Evolutionary conservation across 2,888 invertebrate genomes (phyloP).

Genomic region (Lampropteryx suffumata): DNA sequence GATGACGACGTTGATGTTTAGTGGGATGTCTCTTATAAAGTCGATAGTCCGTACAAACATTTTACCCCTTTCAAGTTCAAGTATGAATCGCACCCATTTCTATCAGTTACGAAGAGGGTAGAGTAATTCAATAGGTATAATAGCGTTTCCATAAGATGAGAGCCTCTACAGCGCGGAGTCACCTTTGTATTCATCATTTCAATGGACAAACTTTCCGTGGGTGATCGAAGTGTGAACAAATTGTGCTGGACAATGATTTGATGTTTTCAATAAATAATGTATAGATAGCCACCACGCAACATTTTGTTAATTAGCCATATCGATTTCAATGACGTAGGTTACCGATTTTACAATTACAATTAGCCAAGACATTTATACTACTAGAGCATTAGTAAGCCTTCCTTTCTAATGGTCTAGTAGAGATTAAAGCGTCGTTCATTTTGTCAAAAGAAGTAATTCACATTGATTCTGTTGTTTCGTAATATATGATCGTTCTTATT

Average conservation of each 20-base stretch:
- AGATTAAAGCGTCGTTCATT: too few species aligned
- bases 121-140: conserved; percentile 47
- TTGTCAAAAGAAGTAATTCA: too few species aligned
- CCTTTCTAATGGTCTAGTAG: too few species aligned
- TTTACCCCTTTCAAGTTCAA: conserved; percentile 38
- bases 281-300: conserved; percentile 26
- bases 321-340: conserved; percentile 33
- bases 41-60: conserved; percentile 32
- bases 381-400: too few species aligned
- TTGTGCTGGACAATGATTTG: neutral
- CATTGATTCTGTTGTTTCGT: too few species aligned
- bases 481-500: too few species aligned
- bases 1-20: neutral
- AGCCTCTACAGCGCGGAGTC: conserved; percentile 28
- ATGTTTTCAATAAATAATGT: too few species aligned
- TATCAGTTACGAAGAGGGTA: conserved; percentile 36
- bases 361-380: conserved; percentile 9
- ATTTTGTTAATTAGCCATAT: conserved; percentile 64
- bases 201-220: conserved; percentile 9
- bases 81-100: conserved; percentile 36
- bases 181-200: conserved; percentile 32
- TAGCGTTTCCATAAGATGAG: conserved; percentile 34
- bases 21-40: conserved; percentile 2
- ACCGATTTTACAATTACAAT: conserved; percentile 11
- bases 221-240: conserved; percentile 5